These are phyloP conservation scores for Acanthornis magna DNA, from an alignment of 2,797 vertebrate genomes.

Conservation along the genomic window DNA sequence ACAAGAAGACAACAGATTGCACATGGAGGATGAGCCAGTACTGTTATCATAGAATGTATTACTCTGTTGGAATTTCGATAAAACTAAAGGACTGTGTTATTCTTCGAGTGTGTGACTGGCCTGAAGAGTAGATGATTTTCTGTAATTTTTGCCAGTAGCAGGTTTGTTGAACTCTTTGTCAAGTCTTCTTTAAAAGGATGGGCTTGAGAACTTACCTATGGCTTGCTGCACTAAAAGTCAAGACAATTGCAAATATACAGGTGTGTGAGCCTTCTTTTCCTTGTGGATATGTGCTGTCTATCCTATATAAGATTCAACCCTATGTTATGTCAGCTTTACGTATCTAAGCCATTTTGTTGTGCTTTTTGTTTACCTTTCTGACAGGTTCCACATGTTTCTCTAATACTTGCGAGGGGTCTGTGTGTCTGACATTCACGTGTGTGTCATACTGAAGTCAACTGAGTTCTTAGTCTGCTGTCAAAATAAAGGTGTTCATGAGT, in stretches of 20 bases:
- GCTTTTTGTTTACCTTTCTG: not conserved
- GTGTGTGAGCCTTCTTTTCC: not conserved
- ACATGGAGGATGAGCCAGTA: not conserved
- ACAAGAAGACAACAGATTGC: not conserved
- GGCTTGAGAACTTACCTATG: not conserved
- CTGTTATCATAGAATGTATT: not conserved
- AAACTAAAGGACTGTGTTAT: not conserved
- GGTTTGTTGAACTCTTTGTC: not conserved
- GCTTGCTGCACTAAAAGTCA: not conserved
- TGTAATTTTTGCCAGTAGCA: not conserved
- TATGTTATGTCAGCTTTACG: not conserved
- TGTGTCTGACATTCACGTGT: accelerated
- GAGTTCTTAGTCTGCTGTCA: not conserved
- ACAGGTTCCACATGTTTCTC: not conserved
- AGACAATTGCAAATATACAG: accelerated
- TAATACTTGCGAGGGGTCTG: not conserved
- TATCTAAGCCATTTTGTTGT: not conserved
- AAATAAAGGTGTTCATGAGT: not conserved
- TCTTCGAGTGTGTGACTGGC: not conserved
- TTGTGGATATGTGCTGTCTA: not conserved
- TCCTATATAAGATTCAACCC: not conserved
- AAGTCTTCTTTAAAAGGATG: not conserved
- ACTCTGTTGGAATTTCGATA: not conserved
- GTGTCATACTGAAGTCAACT: not conserved
- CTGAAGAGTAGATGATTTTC: not conserved